Evolutionary conservation across 1,140 invertebrate genomes (phyloP), one percentile per base, ranked within the genome.

Genomic region (Platyscapa corneri): DNA sequence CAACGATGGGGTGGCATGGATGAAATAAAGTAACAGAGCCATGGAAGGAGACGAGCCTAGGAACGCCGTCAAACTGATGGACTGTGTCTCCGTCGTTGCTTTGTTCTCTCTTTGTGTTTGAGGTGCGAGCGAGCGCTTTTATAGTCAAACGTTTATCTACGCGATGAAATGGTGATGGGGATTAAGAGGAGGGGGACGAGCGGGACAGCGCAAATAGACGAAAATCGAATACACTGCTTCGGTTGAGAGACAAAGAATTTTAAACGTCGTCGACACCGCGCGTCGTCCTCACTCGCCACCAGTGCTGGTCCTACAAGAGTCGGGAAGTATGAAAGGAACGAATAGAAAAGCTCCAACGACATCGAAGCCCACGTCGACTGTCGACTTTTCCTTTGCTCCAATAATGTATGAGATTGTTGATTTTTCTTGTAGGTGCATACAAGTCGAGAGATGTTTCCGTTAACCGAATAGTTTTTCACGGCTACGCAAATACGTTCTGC

Each of bases 111-210:
- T 76, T 77, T 60, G 70, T n/a, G 53, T 49, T 64, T 30, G 7
- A 37, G 76, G 81, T 53, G 75, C 2, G 0, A 64, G 37, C 37
- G 20, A 64, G 32, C 34, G n/a, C 8, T 78, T 78, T 65, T 7
- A 23, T 65, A n/a, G 37, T 82, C 84, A 37, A 82, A 78, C 86
- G 83, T 88, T 89, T 89, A 89, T 87, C 85, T 80, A 39, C 87
- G 42, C 49, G 32, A 23, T 72, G 79, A 49, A 82, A 82, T 27
- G 64, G 72, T 30, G 37, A 5, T 30, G 42, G 20, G 7, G 65
- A n/a, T n/a, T n/a, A n/a, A n/a, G n/a, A 3, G 27, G n/a, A 27
- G 3, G 37, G 70, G 20, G 37, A 39, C 7, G 5, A 20, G n/a
- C 0, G 30, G 42, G 23, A 10, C 32, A 42, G 46, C 0, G 70